Conservation (phyloP, 1,140 invertebrate species). For the Orchestia grillus region DNA sequence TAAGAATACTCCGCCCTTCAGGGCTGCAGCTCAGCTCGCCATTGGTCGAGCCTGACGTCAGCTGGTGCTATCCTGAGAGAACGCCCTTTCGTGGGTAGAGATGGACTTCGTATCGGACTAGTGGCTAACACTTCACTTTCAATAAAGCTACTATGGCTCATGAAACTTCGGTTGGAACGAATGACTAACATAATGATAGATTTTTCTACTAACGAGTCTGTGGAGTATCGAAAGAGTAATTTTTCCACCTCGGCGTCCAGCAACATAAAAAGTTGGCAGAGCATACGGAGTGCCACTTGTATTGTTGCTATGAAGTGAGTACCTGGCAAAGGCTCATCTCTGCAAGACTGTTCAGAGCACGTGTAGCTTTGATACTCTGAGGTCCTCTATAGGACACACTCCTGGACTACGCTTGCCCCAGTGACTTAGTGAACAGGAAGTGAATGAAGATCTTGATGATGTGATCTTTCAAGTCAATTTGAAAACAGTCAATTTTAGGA, state of each 20-base stretch:
- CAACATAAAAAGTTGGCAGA: not conserved
- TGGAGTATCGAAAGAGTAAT: not conserved
- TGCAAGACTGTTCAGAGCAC: not conserved
- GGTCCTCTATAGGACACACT: not conserved
- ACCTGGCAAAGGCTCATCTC: slow-evolving; percentile 30
- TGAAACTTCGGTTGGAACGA: not conserved
- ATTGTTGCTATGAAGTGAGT: not conserved
- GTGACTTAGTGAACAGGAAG: not conserved
- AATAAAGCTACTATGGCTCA: not conserved
- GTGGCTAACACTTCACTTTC: not conserved
- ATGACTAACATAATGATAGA: not conserved
- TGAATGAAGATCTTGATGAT: not conserved
- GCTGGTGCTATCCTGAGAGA: slow-evolving; percentile 38
- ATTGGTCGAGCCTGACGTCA: slow-evolving; percentile 51
- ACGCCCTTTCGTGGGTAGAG: slow-evolving; percentile 49
- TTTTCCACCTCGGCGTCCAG: not conserved
- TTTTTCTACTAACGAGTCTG: not conserved
- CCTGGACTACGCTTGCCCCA: not conserved
- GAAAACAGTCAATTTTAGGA: not conserved
- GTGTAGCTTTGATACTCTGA: not conserved
- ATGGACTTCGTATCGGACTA: slow-evolving; percentile 7
- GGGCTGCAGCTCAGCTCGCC: slow-evolving; percentile 41
- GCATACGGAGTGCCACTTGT: not conserved
- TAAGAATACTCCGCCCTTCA: slow-evolving; percentile 46
- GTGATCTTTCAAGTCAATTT: not conserved